Base-by-base conservation (phyloP, 2,888 invertebrate species). In the Rosalia funebris region DNA sequence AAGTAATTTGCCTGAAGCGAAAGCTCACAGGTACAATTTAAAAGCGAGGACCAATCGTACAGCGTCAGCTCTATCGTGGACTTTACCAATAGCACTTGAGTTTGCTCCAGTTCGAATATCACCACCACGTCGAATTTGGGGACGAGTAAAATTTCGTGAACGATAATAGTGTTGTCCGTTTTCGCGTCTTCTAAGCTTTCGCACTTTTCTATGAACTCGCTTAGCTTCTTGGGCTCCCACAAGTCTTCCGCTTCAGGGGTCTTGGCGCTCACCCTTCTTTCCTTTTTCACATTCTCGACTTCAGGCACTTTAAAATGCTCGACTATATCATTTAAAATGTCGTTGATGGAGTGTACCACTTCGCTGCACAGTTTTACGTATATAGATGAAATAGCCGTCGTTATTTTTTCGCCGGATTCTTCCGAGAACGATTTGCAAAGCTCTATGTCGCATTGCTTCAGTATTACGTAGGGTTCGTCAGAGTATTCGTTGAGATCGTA, bases 331-430 rank as follows among this genome's bases (percentile, higher is more conserved):
- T 81, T 80, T 7, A 82, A 60, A 32, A 81, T 77, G 82, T 87
- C 89, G 70, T 86, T 84, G 34, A 91, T 81, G 10, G 91, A 90
- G 69, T 90, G 89, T 0, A 93, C 85, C 39, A 90, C 89, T 48
- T 89, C 87, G 2, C 90, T 87, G 44, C 91, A 90, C 5, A 93
- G 79, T 70, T 90, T 89, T 10, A 93, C 74, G 73, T 91, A 88
- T 11, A 93, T 82, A 12, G 89, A 86, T 1, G 90, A 90, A 4
- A 92, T 83, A 0, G 85, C 85, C 16, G 88, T 80, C n/a, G 84
- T 84, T 12, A 91, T 86, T 73, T 87, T 87, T 1, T 89, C 83
- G 0, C 89, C 89, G 65, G 89, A 89, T 60, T 90, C 90, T 0
- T 85, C 79, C 39, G 85, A 87, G 70, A 88, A 84, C 17, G 83